Base-by-base conservation (phyloP, 2,888 invertebrate genomes). In the Odontocerum albicorne region DNA sequence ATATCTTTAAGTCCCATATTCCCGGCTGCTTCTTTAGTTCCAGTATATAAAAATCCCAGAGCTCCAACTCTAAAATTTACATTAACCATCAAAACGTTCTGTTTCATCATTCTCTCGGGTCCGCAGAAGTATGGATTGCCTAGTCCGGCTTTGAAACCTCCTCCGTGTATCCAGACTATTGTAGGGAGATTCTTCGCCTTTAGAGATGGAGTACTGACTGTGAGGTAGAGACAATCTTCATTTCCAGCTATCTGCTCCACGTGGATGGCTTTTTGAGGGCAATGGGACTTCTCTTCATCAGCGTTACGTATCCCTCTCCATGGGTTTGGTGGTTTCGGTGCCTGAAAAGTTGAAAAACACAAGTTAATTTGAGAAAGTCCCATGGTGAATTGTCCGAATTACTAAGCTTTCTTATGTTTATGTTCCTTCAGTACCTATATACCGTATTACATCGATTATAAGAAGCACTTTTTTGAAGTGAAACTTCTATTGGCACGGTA, bases 181-280 rank as follows among this genome's bases (percentile, higher is more conserved):
- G 77, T 76, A 0, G 75, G 75, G 15, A 72, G 62, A 22, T 66
- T 66, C 0, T 10, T 20, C 1, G 15, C 70, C 40, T 79, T 77
- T 42, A 85, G 67, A 57, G 74, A 78, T 0, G 86, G 84, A 0
- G 83, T 80, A 69, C 82, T 85, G 0, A 87, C 79, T 66, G 87
- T 88, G 2, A 88, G 71, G 66, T 84, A 86, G 0, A 88, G 75
- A 63, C 87, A 88, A 68, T 87, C 86, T 62, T 88, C 87, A 45
- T 70, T 73, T 0, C 85, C 85, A 0, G 70, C 64, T 13, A 39
- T 13, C 7, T 19, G 10, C 8, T 39, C 17, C 8, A 49, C 1
- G 2, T 27, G 2, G n/a, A 22, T 4, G 55, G 75, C 75, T 17
- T 19, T 49, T 68, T 87, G 87, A 0, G 83, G 81, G 60, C 82